Conservation (phyloP, 2,888 invertebrate species). For the Cylloceria caligata region DNA sequence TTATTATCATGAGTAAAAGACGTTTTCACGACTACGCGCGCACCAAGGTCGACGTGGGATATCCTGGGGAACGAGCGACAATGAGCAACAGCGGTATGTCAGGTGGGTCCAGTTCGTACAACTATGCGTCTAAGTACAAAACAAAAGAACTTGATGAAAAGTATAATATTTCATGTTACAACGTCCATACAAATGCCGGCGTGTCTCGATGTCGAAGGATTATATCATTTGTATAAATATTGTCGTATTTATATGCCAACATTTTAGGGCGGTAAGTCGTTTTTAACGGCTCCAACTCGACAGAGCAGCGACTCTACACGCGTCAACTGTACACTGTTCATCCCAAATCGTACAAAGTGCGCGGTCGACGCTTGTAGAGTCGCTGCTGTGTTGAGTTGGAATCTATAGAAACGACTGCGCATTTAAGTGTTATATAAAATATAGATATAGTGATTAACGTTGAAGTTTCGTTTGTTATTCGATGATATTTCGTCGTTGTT, state of each 20-base stretch:
- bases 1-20: background rate
- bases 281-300: no score
- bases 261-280: no score
- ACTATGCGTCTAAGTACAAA: background rate
- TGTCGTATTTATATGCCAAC: background rate
- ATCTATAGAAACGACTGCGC: no score
- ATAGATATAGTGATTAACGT: no score
- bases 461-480: no score
- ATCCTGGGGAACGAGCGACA: conserved; percentile 32
- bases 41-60: conserved; percentile 72
- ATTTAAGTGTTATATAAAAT: no score
- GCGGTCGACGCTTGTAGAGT: no score
- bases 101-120: conserved; percentile 72
- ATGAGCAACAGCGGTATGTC: conserved; percentile 71
- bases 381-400: no score
- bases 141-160: background rate
- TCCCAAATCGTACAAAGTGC: no score
- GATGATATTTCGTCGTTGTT: no score
- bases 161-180: background rate
- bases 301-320: no score
- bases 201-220: background rate
- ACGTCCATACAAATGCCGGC: background rate
- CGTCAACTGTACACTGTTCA: no score
- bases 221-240: background rate
- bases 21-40: conserved; percentile 50